Evolutionary conservation across 1,140 invertebrate genomes (phyloP).

Genomic region (Saccostrea cuccullata): DNA sequence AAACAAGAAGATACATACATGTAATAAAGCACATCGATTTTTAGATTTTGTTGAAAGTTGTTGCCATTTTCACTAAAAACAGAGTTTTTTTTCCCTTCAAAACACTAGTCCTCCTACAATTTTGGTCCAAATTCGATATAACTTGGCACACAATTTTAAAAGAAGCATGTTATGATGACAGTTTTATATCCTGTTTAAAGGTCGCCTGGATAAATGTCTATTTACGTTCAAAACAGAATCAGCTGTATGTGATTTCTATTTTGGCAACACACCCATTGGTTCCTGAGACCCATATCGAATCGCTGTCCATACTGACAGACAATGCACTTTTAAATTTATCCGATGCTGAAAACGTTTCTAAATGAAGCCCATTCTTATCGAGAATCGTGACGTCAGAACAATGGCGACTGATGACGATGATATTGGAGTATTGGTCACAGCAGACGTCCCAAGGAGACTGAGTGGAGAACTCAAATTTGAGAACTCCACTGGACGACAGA

Average conservation of each 20-base stretch:
- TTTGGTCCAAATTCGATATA: too few relatives aligned
- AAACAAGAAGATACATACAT: too few relatives aligned
- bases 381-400: not conserved
- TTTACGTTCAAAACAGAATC: not conserved
- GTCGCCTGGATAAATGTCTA: too few relatives aligned
- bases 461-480: not conserved
- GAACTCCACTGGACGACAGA: not conserved
- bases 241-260: not conserved
- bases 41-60: too few relatives aligned
- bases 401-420: conserved; percentile 21
- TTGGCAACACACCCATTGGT: not conserved
- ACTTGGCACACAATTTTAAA: too few relatives aligned
- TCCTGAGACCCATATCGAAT: not conserved
- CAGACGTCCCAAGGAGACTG: not conserved
- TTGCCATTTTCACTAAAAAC: too few relatives aligned
- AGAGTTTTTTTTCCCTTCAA: too few relatives aligned
- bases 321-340: not conserved
- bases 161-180: too few relatives aligned
- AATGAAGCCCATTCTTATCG: not conserved
- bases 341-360: not conserved
- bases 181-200: too few relatives aligned
- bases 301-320: not conserved
- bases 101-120: too few relatives aligned
- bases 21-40: too few relatives aligned
- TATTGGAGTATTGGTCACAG: not conserved